Evolutionary conservation across 2,888 invertebrate genomes (phyloP).

Genomic region (Protonemura montana): DNA sequence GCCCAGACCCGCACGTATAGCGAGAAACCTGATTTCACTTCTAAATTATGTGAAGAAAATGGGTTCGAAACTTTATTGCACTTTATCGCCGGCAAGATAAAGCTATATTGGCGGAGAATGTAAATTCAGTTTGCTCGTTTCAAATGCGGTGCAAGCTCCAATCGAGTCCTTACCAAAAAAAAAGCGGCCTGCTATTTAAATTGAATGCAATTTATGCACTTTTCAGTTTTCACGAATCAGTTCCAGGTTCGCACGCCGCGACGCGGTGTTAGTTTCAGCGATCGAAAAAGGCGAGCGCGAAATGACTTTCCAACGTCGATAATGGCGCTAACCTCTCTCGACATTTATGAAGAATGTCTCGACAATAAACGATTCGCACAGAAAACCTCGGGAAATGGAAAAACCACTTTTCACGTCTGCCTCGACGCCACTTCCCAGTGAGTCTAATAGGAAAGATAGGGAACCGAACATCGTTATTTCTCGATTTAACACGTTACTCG

Average conservation of each 20-base stretch:
- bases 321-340: not conserved
- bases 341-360: slow-evolving; percentile 1
- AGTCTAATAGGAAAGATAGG: slow-evolving; percentile 18
- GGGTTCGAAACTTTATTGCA: not conserved
- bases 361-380: not conserved
- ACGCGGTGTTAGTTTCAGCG: not conserved
- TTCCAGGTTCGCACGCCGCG: not conserved
- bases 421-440: not conserved
- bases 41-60: not conserved
- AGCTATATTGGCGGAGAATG: not conserved
- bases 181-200: not conserved
- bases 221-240: not conserved
- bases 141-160: not conserved
- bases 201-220: not conserved
- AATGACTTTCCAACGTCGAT: not conserved
- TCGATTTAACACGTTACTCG: slow-evolving; percentile 29
- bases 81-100: not conserved
- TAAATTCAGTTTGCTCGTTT: not conserved
- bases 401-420: slow-evolving; percentile 16
- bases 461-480: slow-evolving; percentile 28
- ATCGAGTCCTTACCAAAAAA: too few relatives aligned
- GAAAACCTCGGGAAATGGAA: not conserved
- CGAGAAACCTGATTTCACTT: not conserved
- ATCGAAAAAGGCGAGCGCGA: not conserved
- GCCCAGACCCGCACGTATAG: too few relatives aligned